phyloP scores from a whole-genome alignment of 2,113 vertebrate genomes.

The Acinonyx jubatus region DNA sequence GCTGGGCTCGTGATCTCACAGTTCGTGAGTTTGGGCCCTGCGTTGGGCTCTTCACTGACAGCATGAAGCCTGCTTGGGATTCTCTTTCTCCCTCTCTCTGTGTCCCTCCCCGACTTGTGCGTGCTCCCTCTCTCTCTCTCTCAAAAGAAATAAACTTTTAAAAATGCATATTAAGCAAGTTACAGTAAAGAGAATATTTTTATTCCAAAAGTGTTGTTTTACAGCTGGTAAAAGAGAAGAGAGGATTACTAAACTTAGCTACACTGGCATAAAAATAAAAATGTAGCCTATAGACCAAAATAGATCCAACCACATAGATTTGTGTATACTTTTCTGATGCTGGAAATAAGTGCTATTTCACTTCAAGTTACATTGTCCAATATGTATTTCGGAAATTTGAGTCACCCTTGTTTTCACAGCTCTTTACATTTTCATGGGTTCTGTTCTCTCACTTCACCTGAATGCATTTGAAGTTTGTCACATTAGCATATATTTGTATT shows the following conservation, averaged over 20 bases:
- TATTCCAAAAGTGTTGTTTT: conserved; percentile 48
- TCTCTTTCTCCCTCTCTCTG: no score
- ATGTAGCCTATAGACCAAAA: not conserved
- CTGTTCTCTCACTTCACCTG: conserved; percentile 22
- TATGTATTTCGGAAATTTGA: conserved; percentile 42
- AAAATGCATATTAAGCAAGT: conserved; percentile 61
- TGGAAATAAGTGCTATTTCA: conserved; percentile 1
- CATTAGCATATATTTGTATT: not conserved
- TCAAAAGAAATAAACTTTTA: no score
- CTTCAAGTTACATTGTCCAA: conserved; percentile 24
- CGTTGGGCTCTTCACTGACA: no score
- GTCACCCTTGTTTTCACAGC: not conserved
- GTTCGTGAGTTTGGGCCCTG: no score
- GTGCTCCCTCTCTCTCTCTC: no score
- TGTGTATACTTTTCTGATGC: conserved; percentile 56
- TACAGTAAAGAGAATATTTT: conserved; percentile 57
- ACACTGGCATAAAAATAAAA: conserved; percentile 61
- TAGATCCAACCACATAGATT: conserved; percentile 29
- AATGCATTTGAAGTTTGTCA: not conserved
- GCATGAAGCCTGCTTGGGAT: no score
- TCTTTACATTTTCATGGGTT: not conserved
- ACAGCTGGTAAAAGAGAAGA: conserved; percentile 50
- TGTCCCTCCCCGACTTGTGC: no score
- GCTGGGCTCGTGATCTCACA: no score
- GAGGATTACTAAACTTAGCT: conserved; percentile 57